Percentiles rank a stretch among this genome's conserved stretches.
phyloP scores from a whole-genome alignment of 2,888 invertebrate genomes.

The Eupithecia inturbata region DNA sequence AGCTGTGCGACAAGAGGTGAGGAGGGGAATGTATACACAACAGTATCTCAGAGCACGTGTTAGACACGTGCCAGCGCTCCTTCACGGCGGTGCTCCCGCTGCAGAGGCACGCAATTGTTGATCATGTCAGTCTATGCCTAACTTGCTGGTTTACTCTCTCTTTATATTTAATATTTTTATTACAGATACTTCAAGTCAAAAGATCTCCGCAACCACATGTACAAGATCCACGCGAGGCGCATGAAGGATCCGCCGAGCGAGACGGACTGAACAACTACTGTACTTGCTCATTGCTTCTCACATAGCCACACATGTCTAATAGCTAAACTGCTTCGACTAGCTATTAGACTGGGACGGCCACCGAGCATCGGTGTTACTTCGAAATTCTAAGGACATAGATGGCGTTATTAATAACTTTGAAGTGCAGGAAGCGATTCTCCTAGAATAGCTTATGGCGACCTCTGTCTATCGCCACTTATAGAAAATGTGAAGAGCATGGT shows the following conservation, averaged over 20 bases:
- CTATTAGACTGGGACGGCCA: background rate
- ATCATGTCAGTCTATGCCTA: too few relatives aligned
- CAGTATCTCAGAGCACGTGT: too few relatives aligned
- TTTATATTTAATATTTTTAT: background rate
- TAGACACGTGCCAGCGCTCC: too few relatives aligned
- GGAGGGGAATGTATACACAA: too few relatives aligned
- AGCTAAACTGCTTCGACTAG: background rate
- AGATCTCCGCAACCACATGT: constrained; percentile 68
- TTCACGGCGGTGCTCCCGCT: too few relatives aligned
- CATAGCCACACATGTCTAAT: too few relatives aligned
- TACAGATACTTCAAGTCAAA: constrained; percentile 66
- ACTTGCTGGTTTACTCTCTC: too few relatives aligned
- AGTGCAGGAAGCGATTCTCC: background rate
- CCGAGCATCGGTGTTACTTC: too few relatives aligned
- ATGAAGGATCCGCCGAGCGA: constrained; percentile 19
- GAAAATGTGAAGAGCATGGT: background rate
- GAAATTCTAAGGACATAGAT: background rate
- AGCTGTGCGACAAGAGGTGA: constrained; percentile 62
- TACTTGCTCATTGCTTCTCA: background rate
- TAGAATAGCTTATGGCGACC: background rate
- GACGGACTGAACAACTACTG: constrained; percentile 13
- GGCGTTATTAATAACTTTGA: background rate
- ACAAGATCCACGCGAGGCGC: constrained; percentile 65
- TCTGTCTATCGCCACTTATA: background rate
- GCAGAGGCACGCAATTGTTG: too few relatives aligned